Evolutionary conservation across 2,888 invertebrate species (phyloP), one percentile per base, ranked within the genome.

Genomic region (Macropis europaea): DNA sequence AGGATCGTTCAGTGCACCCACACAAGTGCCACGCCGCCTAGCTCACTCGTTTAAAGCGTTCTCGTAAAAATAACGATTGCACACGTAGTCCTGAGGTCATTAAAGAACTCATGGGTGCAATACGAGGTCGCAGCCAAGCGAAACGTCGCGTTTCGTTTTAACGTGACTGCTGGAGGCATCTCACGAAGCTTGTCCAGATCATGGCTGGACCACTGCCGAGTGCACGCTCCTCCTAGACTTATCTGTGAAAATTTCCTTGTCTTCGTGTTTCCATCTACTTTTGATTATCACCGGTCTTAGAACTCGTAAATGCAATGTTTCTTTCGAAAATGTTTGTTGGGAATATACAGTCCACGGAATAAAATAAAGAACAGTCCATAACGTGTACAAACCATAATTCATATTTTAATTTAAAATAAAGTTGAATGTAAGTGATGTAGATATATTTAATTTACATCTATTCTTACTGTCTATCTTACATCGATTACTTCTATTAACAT

Each of bases 21-120:
- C 48, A 43, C 61, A 52, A 47, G 17, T 17, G 26, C 50, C n/a
- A 32, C 7, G 17, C 22, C 47, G 52, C 47, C 45, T 34, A 36
- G 32, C 17, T 50, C 28, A 66, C 24, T 68, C 71, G 80, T 59
- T 63, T 50, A 66, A 63, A 53, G 45, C 48, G 70, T 45, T 40
- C 81, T 77, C 82, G 81, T 81, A 82, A 84, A 82, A 85, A 82
- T 84, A 85, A 85, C 82, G 82, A 83, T 83, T 79, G 82, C 79
- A 70, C 83, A 76, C 84, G 79, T 82, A 77, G 76, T 69, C 59
- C 63, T 68, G 66, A 72, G 82, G 75, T 86, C 84, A 86, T 86
- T 88, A 87, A 86, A 87, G 84, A 83, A 82, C 85, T 84, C 79
- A 48, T 66, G 76, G 79, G 74, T 79, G 76, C 68, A 64, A 77